Base-by-base conservation (phyloP, 2,888 invertebrate species). In the Aphodius granarius region DNA sequence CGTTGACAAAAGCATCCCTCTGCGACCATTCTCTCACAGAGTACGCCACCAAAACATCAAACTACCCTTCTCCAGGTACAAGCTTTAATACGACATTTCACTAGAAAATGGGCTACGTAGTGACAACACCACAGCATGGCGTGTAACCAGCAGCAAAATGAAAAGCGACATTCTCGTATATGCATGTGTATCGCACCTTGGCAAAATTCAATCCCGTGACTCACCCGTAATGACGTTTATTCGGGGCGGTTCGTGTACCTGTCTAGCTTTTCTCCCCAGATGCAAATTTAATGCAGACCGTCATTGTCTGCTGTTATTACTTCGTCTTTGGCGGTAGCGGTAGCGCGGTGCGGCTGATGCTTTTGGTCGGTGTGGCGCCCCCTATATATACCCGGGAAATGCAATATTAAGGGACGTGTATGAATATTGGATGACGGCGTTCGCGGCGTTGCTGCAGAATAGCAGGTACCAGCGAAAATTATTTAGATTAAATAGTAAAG, bases 281-380 rank as follows among this genome's bases (percentile, higher is more conserved):
- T 68, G 68, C 68, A 68, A 68, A 68, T 68, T 68, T 68, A 68
- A 68, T 68, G 68, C 68, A 20, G 19, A 68, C 19, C 21, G 68
- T 22, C 68, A 68, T 68, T 68, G 68, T 68, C 43, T 43, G 2
- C 43, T 43, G 43, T 43, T 43, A 43, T 43, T 43, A 43, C 43
- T 43, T 43, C 43, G 43, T 43, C 22, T 21, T 68, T 68, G 68
- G n/a, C n/a, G n/a, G n/a, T n/a, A n/a, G n/a, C n/a, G n/a, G n/a
- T n/a, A n/a, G n/a, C n/a, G n/a, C n/a, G n/a, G n/a, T n/a, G n/a
- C n/a, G n/a, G n/a, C 22, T 21, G 21, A 20, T 22, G 21, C 68
- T 68, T 20, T 17, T 66, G 20, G 66, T 19, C 43, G 68, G 19
- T n/a, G 68, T 22, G 68, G 22, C 68, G 68, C 68, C 68, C n/a